Evolutionary conservation across 2,888 invertebrate genomes (phyloP).

Genomic region (Caenorhabditis wallacei): DNA sequence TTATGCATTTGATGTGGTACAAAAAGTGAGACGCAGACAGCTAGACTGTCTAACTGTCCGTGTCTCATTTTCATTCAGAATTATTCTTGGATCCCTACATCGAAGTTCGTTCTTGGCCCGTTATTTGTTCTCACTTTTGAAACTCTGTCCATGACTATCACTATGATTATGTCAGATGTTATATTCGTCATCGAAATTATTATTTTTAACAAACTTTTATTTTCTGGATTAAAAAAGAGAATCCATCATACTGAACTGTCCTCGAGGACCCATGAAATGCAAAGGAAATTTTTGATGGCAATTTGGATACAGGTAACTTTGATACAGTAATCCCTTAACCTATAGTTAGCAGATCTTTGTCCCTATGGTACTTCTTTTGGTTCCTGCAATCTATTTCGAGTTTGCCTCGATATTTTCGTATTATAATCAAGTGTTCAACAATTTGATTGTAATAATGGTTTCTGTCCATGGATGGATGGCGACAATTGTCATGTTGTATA

Average conservation of each 20-base stretch:
- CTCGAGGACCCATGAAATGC: background rate
- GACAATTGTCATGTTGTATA: background rate
- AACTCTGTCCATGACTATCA: background rate
- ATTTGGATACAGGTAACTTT: background rate
- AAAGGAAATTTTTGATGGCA: background rate
- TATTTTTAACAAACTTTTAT: background rate
- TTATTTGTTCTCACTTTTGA: background rate
- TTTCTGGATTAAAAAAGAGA: background rate
- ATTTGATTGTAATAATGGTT: background rate
- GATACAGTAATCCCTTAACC: background rate
- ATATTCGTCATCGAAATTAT: background rate
- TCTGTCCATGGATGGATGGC: conserved; percentile 6
- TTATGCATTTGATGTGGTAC: background rate
- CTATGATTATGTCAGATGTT: background rate
- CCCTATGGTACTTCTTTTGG: background rate
- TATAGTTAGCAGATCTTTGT: background rate
- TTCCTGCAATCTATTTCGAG: background rate
- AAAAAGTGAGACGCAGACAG: background rate
- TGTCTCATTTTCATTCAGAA: background rate
- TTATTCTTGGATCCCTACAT: background rate
- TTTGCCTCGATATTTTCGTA: background rate
- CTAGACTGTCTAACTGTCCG: too few species aligned
- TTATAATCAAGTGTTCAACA: conserved; percentile 17
- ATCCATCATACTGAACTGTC: background rate
- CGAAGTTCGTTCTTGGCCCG: background rate